Conservation (phyloP, 2,113 vertebrate species). For the Micronycteris hirsuta region DNA sequence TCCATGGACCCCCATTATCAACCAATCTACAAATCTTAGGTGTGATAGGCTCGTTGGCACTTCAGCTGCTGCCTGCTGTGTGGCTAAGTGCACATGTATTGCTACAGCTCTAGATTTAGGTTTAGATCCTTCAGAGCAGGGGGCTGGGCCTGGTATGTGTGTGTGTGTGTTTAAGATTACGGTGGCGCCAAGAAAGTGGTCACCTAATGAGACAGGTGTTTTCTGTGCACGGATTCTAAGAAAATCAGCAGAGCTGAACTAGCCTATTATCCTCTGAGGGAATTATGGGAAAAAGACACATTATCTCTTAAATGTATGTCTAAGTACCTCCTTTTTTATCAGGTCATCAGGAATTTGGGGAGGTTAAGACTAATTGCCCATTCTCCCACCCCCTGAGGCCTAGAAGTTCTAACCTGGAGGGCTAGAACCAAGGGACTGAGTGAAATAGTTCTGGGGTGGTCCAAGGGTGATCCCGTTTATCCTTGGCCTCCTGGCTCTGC, state of each 20-base stretch:
- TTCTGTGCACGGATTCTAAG: slow-evolving; percentile 3
- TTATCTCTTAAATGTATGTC: slow-evolving; percentile 33
- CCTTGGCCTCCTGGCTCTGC: neutral
- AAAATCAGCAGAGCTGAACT: neutral
- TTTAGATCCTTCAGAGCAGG: neutral
- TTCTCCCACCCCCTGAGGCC: slow-evolving; percentile 15
- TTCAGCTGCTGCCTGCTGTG: neutral
- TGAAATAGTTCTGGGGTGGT: neutral
- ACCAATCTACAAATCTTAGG: neutral
- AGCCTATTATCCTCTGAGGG: slow-evolving; percentile 31
- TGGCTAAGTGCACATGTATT: neutral
- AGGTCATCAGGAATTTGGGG: slow-evolving; percentile 54
- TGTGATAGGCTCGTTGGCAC: neutral
- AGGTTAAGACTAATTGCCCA: slow-evolving; percentile 54
- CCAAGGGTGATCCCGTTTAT: neutral
- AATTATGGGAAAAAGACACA: slow-evolving; percentile 38
- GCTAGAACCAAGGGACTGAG: neutral
- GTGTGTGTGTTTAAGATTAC: neutral
- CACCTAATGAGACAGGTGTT: slow-evolving; percentile 21
- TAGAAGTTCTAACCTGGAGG: neutral
- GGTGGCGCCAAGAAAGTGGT: neutral
- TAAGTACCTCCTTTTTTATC: slow-evolving; percentile 55
- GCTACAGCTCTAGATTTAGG: neutral
- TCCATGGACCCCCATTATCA: neutral
- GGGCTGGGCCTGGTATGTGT: neutral